Evolutionary conservation across 64 coral and sea anemone genomes (phyloP), one percentile per base, ranked within the genome.

Genomic region (Dendrophyllia cribrosa): DNA sequence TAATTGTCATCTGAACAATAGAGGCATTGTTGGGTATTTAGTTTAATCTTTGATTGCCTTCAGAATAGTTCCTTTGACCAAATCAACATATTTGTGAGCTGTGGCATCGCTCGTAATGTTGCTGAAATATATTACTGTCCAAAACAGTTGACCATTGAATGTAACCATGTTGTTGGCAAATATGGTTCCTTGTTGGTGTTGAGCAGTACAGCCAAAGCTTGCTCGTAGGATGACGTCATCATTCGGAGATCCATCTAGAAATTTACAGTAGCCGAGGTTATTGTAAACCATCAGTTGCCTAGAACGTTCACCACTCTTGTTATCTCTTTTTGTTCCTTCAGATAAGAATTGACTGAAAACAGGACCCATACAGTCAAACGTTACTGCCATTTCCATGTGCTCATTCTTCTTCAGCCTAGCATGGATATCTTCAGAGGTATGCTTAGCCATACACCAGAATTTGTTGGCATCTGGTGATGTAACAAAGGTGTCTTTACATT

Each of bases 121-220:
- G 45, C 73, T 76, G 16, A 22, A 77, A 24, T 77, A 53, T 10
- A 23, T 19, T 1, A 77, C 5, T 51, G 74, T 55, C 51, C 74
- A 53, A 24, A 77, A 49, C 46, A 74, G 45, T 15, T 74, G 10
- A 15, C 44, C 72, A 17, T 75, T 48, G 17, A 75, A 49, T 56
- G 49, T 55, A 1, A 12, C 48, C 19, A 77, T 53, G 50, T 77
- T 77, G 20, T 77, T 22, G 9, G 73, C 46, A 53, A 76, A 76
- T 20, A 76, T 76, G 74, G 47, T 51, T 53, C 74, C 74, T 20
- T 10, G 5, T n/a, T 76, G 47, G 48, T 76, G 74, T 52, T 76
- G 49, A n/a, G 74, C 74, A 9, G 47, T 51, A 53, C 74, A 52
- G 17, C 74, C 74, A 20, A 76, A 76, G 43, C 74, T 53, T 2